phyloP scores from a whole-genome alignment of 2,113 vertebrate genomes.

The Zeus faber region DNA sequence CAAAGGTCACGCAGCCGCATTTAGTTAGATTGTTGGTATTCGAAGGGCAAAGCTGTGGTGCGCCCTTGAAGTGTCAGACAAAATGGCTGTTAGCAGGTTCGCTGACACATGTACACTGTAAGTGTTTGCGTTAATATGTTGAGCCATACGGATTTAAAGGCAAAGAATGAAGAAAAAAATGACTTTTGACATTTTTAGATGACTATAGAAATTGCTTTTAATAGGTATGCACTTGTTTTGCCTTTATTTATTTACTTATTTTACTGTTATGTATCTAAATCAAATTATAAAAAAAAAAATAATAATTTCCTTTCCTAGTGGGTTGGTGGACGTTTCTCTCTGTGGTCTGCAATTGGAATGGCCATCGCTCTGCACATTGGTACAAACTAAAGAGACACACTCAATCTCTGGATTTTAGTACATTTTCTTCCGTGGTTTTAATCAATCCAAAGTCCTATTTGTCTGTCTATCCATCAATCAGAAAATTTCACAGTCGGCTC shows the following conservation, averaged over 20 bases:
- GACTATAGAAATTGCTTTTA: not conserved
- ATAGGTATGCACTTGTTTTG: not conserved
- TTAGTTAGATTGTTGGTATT: constrained; percentile 66
- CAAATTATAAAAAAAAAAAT: not conserved
- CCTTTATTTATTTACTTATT: not conserved
- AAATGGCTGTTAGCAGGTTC: not conserved
- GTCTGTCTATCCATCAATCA: not conserved
- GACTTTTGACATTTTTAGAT: not conserved
- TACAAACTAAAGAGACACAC: constrained; percentile 47
- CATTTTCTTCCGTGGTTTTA: not conserved
- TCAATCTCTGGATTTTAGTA: not conserved
- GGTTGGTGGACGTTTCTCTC: constrained; percentile 96
- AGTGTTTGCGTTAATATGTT: not conserved
- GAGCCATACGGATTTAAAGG: not conserved
- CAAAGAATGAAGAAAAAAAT: not conserved
- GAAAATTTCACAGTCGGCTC: not conserved
- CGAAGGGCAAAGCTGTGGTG: constrained; percentile 32
- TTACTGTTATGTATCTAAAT: too few species aligned
- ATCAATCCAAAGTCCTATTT: too few species aligned
- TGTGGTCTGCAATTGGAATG: constrained; percentile 98
- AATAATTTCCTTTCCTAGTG: constrained; percentile 75
- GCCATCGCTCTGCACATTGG: constrained; percentile 95
- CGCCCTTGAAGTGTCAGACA: constrained; percentile 22
- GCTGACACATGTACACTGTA: not conserved
- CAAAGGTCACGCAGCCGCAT: constrained; percentile 67